Percentiles rank a stretch among this genome's conserved stretches.
These are phyloP conservation scores for Microdon myrmicae DNA, from an alignment of 2,888 invertebrate species.

Conservation along the genomic window DNA sequence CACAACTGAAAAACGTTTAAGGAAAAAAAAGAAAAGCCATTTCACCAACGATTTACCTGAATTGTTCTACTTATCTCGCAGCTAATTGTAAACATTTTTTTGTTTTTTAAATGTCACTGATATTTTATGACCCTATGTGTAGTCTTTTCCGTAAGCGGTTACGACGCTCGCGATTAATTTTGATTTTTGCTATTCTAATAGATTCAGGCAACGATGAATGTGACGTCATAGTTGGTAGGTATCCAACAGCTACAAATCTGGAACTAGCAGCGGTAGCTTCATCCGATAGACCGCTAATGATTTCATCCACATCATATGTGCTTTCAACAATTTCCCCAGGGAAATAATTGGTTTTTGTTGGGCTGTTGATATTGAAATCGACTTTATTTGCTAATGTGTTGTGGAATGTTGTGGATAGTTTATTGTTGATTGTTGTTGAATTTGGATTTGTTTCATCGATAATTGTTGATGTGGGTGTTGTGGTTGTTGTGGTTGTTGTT, in stretches of 20 bases:
- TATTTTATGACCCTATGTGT: conserved; percentile 33
- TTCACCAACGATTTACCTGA: no score
- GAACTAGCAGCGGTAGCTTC: conserved; percentile 43
- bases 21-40: no score
- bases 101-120: background rate
- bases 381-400: conserved; percentile 10
- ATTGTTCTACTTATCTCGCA: no score
- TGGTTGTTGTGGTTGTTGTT: conserved; percentile 52
- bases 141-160: conserved; percentile 53
- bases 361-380: conserved; percentile 11
- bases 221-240: conserved; percentile 61
- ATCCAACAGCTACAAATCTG: conserved; percentile 58
- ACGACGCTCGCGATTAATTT: conserved; percentile 60
- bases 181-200: conserved; percentile 61
- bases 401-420: conserved; percentile 12
- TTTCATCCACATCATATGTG: conserved; percentile 52
- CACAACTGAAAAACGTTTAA: no score
- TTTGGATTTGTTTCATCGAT: background rate
- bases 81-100: background rate
- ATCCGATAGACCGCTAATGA: conserved; percentile 32
- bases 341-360: conserved; percentile 21
- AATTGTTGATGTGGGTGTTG: background rate
- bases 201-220: conserved; percentile 60
- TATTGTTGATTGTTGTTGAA: conserved; percentile 8
- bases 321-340: conserved; percentile 27